phyloP scores from a whole-genome alignment of 2,888 invertebrate genomes.

The Eledona agricola region DNA sequence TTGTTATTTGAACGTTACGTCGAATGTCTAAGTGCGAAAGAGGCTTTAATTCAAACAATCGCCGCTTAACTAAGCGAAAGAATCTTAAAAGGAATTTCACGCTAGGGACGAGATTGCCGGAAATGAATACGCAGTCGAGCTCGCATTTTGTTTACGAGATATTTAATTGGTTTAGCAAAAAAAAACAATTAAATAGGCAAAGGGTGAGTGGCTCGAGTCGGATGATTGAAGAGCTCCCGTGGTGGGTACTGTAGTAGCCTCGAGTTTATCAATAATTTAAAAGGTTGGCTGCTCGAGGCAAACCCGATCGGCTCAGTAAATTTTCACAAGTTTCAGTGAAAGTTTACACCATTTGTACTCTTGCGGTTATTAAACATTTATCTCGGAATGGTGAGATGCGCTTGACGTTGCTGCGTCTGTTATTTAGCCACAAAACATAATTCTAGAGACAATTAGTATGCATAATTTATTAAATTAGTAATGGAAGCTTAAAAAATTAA shows the following conservation, averaged over 20 bases:
- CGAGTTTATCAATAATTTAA: slow-evolving; percentile 16
- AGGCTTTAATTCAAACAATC: too few relatives aligned
- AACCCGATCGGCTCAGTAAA: slow-evolving; percentile 19
- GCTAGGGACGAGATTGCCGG: too few relatives aligned
- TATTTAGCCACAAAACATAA: too few relatives aligned
- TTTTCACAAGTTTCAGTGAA: slow-evolving; percentile 22
- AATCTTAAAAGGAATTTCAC: slow-evolving; percentile 10
- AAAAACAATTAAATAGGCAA: not conserved
- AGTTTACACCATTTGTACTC: slow-evolving; percentile 14
- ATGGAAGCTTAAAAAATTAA: too few relatives aligned
- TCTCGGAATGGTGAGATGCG: too few relatives aligned
- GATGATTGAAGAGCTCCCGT: slow-evolving; percentile 2
- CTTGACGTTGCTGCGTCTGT: too few relatives aligned
- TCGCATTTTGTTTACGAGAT: not conserved
- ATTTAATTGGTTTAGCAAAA: too few relatives aligned
- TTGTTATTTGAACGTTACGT: slow-evolving; percentile 27
- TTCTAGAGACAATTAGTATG: too few relatives aligned
- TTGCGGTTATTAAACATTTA: slow-evolving; percentile 28
- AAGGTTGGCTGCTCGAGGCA: slow-evolving; percentile 10
- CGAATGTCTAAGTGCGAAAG: slow-evolving; percentile 2
- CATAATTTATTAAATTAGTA: too few relatives aligned
- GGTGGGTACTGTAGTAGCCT: slow-evolving; percentile 3
- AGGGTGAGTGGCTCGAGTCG: slow-evolving; percentile 1
- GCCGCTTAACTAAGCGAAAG: too few relatives aligned
- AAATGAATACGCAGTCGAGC: too few relatives aligned